Conservation (phyloP, 2,797 vertebrate genomes). For the Leucoraja ocellata region DNA sequence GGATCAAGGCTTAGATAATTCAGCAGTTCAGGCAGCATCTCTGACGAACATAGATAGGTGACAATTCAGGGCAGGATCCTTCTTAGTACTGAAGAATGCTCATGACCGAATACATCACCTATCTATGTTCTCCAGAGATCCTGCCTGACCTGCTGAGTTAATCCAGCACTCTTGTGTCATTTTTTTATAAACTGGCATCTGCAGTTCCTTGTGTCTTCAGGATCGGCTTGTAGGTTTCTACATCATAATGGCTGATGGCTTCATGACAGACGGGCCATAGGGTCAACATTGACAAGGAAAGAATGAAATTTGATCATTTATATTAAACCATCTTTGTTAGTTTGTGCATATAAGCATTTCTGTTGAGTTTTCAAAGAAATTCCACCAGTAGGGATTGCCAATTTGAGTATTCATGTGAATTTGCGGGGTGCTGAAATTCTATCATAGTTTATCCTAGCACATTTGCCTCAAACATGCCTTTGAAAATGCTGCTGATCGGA, state of each 20-base stretch:
- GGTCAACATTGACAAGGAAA: not conserved
- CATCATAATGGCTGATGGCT: not conserved
- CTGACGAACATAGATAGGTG: no score
- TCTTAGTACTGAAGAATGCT: no score
- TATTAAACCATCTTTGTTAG: not conserved
- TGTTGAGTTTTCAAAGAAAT: not conserved
- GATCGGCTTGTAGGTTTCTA: not conserved
- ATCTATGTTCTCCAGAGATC: no score
- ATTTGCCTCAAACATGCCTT: no score
- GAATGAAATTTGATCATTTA: not conserved
- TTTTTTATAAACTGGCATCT: no score
- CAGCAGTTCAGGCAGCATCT: no score
- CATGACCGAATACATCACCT: no score
- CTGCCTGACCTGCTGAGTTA: no score
- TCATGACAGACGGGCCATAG: not conserved
- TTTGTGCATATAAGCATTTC: not conserved
- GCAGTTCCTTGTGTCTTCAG: no score
- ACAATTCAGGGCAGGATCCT: no score
- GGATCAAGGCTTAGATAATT: not conserved
- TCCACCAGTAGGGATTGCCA: not conserved
- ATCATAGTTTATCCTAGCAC: no score
- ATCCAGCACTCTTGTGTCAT: no score
- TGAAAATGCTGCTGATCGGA: not conserved
- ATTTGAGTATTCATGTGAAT: not conserved
- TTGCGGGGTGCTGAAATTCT: not conserved